phyloP scores from a whole-genome alignment of 1,140 invertebrate species.

The Drosophila pectinifera region DNA sequence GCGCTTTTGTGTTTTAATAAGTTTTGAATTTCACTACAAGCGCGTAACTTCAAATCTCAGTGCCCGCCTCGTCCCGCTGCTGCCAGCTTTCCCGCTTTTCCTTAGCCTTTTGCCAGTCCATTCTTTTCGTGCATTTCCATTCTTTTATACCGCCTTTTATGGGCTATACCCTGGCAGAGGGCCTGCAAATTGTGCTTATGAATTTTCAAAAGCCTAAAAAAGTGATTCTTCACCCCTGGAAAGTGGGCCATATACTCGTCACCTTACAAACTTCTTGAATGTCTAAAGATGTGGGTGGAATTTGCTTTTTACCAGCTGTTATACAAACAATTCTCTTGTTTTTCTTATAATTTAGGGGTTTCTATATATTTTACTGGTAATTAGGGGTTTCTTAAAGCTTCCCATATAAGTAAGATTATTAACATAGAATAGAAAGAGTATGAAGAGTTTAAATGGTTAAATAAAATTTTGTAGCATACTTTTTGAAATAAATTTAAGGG shows the following conservation, averaged over 20 bases:
- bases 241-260: constrained; percentile 8
- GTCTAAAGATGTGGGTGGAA: not conserved
- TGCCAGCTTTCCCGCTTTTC: constrained; percentile 7
- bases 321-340: not conserved
- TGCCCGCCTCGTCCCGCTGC: not conserved
- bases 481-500: too few species aligned
- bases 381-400: too few species aligned
- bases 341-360: not conserved
- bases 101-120: constrained; percentile 28
- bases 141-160: constrained; percentile 23
- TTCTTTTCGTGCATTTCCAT: constrained; percentile 35
- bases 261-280: not conserved
- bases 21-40: constrained; percentile 72
- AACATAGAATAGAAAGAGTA: not conserved
- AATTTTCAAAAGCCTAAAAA: constrained; percentile 15
- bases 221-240: constrained; percentile 3
- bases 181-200: constrained; percentile 20
- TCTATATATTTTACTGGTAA: not conserved
- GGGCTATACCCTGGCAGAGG: constrained; percentile 17
- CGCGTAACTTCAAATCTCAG: constrained; percentile 60
- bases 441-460: too few species aligned
- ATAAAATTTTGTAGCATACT: too few species aligned
- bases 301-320: too few species aligned
- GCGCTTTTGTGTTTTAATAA: constrained; percentile 74
- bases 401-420: not conserved